Evolutionary conservation across 2,888 invertebrate species (phyloP), one percentile per base, ranked within the genome.

Genomic region (Cataglyphis rosenhaueri): DNA sequence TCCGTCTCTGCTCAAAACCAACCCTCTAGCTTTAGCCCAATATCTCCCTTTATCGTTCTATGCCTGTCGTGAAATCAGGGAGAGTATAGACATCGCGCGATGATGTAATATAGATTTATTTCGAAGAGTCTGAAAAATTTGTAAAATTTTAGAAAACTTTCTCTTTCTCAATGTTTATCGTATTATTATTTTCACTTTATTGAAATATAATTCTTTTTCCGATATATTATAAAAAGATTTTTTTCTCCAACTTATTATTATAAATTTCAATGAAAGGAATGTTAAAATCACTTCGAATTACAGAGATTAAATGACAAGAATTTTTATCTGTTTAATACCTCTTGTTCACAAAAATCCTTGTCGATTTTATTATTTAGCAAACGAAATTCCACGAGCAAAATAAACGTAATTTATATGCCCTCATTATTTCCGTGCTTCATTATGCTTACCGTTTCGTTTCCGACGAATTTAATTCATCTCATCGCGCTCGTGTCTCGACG

Each of bases 11-110:
- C 18, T 38, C 41, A 74, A 62, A 81, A 81, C 62, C 41, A n/a
- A 62, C 48, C 48, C 74, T 79, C 64, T 52, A 52, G 29, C 48
- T 66, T 81, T 44, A 38, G 68, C 84, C 18, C 55, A 38, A 57
- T 74, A 44, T 68, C 78, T 76, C 35, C 64, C 66, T 64, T 59
- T 64, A 41, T 79, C 78, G 57, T 62, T 62, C 66, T 62, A 70
- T 66, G 59, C 21, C 44, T 38, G 32, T 32, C 41, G 52, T 57
- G 21, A 48, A 61, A 76, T 76, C 66, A 55, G 29, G 8, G 4
- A 76, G 9, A 55, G 57, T 55, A 52, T 76, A 55, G 55, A 76
- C 41, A 55, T 55, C 29, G 15, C 12, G 25, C n/a, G 38, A 55
- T 15, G 38, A 25, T 29, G 12, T 61, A 48, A 21, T 12, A 48